phyloP scores from a whole-genome alignment of 64 coral and sea anemone species.

The Actinia tenebrosa region DNA sequence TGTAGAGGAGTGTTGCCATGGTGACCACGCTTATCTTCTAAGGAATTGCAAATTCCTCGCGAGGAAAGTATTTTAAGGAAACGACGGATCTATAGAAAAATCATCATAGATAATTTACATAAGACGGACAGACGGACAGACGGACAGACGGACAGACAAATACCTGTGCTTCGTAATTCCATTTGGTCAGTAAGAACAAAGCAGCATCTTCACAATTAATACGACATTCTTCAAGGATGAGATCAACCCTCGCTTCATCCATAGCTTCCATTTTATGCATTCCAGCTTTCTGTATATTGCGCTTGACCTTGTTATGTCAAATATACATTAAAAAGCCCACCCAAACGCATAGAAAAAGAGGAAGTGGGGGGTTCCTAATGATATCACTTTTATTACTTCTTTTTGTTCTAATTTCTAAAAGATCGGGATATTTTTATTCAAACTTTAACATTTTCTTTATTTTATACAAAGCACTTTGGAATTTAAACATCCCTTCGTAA shows the following conservation, averaged over 20 bases:
- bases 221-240: slow-evolving; percentile 4
- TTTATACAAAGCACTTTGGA: too few relatives aligned
- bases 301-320: neutral
- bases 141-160: too few relatives aligned
- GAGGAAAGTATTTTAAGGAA: neutral
- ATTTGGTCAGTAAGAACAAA: slow-evolving; percentile 6
- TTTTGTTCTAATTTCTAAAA: too few relatives aligned
- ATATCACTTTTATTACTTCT: too few relatives aligned
- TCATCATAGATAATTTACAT: too few relatives aligned
- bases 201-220: neutral
- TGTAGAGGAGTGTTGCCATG: slow-evolving; percentile 41
- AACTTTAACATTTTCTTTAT: too few relatives aligned
- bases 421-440: too few relatives aligned
- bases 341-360: too few relatives aligned
- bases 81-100: neutral
- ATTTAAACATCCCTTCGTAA: too few relatives aligned
- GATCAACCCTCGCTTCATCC: slow-evolving; percentile 17
- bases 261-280: neutral
- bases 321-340: too few relatives aligned
- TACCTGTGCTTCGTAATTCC: slow-evolving; percentile 14
- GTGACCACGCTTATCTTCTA: neutral
- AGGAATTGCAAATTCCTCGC: neutral
- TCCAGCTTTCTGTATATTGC: neutral
- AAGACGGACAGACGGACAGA: too few relatives aligned
- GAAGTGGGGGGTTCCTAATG: too few relatives aligned